Base-by-base conservation (phyloP, 1,140 invertebrate genomes). In the Cydia strobilella region DNA sequence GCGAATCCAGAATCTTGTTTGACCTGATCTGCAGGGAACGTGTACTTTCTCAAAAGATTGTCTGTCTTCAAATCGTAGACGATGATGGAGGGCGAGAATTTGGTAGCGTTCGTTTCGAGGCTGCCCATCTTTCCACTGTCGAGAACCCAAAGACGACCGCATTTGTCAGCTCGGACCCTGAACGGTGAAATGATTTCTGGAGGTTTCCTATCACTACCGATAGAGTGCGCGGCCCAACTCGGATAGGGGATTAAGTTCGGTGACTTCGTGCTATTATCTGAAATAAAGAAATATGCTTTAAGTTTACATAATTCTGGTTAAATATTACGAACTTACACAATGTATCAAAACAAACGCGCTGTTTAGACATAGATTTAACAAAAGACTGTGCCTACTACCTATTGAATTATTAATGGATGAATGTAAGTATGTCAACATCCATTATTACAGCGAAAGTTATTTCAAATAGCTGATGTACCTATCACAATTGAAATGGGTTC, bases 41-140 rank as follows among this genome's bases (percentile, higher is more conserved):
- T 82, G 77, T 95, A 96, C 48, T 94, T 94, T 59, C 95, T 91
- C 7, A 96, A 73, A 25, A 96, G 81, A 72, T 94, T 93, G 81
- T 97, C 96, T n/a, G 94, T 96, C 13, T 94, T 95, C 20, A 97
- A 84, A 84, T 97, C 95, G 84, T 96, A 97, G 39, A 97, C 90
- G 9, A 96, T 86, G n/a, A 97, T 83, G 18, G 95, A 93, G 0
- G 96, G 94, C 15, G 94, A 88, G 3, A 94, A 93, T 75, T 93
- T 93, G 0, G 82, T 86, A 9, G 78, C 80, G 72, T 85, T 86
- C 12, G 90, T 90, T 31, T 95, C 95, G 4, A 96, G 80, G 39
- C 95, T 94, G 23, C 95, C 94, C 0, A 94, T 93, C 27, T 96
- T 93, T 0, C 96, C 96, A 0, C 95, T 96, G 79, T 97, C 96